Conservation (phyloP, 2,888 invertebrate species). For the Elysia crispata region DNA sequence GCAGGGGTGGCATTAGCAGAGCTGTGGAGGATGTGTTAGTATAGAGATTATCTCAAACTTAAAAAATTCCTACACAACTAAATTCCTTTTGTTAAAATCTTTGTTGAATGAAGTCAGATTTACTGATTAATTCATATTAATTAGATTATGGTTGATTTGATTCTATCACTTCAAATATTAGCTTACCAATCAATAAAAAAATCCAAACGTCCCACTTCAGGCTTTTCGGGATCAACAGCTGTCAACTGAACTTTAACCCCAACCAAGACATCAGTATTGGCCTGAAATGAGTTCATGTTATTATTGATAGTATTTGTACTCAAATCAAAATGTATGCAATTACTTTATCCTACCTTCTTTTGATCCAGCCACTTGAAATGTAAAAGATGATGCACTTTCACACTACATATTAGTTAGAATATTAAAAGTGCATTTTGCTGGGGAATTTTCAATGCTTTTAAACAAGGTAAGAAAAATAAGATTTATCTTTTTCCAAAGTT, state of each 20-base stretch:
- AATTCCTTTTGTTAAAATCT: neutral
- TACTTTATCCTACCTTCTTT: too few relatives aligned
- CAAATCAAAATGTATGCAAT: too few relatives aligned
- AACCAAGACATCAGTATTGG: conserved; percentile 95
- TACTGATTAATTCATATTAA: neutral
- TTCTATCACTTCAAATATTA: neutral
- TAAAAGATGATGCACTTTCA: too few relatives aligned
- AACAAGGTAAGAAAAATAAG: too few relatives aligned
- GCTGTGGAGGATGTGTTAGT: conserved; percentile 78
- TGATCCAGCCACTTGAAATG: too few relatives aligned
- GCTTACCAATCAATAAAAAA: conserved; percentile 96
- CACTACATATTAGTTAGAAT: too few relatives aligned
- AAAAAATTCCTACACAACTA: too few relatives aligned
- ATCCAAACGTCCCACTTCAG: conserved; percentile 90
- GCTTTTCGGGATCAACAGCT: conserved; percentile 85
- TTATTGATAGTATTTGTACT: too few relatives aligned
- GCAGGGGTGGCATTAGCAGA: conserved; percentile 98
- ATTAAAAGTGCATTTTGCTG: too few relatives aligned
- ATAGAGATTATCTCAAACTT: too few relatives aligned
- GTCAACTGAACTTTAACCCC: conserved; percentile 85
- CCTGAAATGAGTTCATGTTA: conserved; percentile 74
- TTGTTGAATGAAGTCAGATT: neutral
- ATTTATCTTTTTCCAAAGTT: too few relatives aligned
- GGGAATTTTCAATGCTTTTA: too few relatives aligned
- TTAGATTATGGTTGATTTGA: neutral